Base-by-base conservation (phyloP, 2,113 vertebrate species). In the Centropus unirufus region DNA sequence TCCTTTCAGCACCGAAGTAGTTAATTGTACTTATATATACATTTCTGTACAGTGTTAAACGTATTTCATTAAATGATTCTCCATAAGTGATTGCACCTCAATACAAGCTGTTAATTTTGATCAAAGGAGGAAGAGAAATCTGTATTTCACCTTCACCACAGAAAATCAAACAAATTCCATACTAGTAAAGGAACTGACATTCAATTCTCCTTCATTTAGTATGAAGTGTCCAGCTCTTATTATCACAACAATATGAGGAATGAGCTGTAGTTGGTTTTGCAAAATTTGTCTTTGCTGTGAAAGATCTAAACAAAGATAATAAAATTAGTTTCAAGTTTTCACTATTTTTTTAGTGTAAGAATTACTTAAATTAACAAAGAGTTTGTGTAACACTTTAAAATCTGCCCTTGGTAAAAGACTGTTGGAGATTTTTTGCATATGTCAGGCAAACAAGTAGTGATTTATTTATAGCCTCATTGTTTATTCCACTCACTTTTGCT, bases 11-110 rank as follows among this genome's bases (percentile, higher is more conserved):
- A 69, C 20, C n/a, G 30, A 83, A 90, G 3, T 19, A 47, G 9
- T 61, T 47, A 0, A n/a, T 0, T 46, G 19, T 61, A 16, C 6
- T 61, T 76, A 11, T 23, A 46, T 26, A 21, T 5, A 29, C 1
- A 63, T 12, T 21, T 21, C 14, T 47, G 19, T 51, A 70, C 1
- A 5, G 51, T 23, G 47, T 68, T 64, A 81, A 74, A 69, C 4
- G 30, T 27, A 27, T 23, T 74, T 20, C 6, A 57, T 47, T 52
- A 76, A 51, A 55, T 57, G 27, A n/a, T 63, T 81, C 5, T 84
- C 13, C 0, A 0, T 51, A 42, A 27, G 34, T 66, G 17, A 26
- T 36, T 14, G 1, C 11, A 62, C 13, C 63, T 61, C 19, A 52
- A 13, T 74, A 54, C 49, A 87, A 63, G 3, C 6, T 63, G 59